Base-by-base conservation (phyloP, 1,140 invertebrate species). In the Sitodiplosis mosellana region DNA sequence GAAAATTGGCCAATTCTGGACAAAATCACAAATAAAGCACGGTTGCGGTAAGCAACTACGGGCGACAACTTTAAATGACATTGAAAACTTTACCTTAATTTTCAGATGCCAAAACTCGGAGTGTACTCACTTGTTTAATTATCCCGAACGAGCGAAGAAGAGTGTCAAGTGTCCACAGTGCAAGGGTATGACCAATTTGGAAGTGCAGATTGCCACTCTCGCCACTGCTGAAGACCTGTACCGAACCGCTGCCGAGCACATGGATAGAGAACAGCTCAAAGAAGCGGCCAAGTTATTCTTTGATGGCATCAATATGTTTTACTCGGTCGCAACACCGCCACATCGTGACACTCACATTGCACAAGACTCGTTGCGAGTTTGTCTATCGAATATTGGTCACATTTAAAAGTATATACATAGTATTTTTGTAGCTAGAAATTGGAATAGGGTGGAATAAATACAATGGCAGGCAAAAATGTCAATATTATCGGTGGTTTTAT, bases 1-100 rank as follows among this genome's bases (percentile, higher is more conserved):
- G 72, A 84, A 49, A 72, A 88, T 59, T 89, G 85, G 84, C 82
- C 83, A 0, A 58, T 67, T 18, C 72, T 83, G 49, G 72, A 77
- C 38, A 69, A 76, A 48, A 68, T 83, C 58, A 69, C 65, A 17
- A 65, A 65, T 37, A 65, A 69, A 47, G 59, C 63, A 1, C 46
- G 59, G 34, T 63, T 65, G 36, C 61, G 57, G 58, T 64, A 36
- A 22, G 58, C n/a, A n/a, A n/a, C n/a, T n/a, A n/a, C n/a, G n/a
- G n/a, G n/a, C 53, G 14, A 20, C 14, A 18, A 40, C 3, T 40
- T n/a, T 18, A 5, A 40, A 40, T 6, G 37, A 40, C 3, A 15
- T 40, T 3, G 37, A 15, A 18, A 18, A 15, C 37, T n/a, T 18
- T 40, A 15, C 12, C 14, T n/a, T 40, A 15, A 40, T 15, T 63